Base-by-base conservation (phyloP, 2,888 invertebrate genomes). In the Xanthostigma xanthostigma region DNA sequence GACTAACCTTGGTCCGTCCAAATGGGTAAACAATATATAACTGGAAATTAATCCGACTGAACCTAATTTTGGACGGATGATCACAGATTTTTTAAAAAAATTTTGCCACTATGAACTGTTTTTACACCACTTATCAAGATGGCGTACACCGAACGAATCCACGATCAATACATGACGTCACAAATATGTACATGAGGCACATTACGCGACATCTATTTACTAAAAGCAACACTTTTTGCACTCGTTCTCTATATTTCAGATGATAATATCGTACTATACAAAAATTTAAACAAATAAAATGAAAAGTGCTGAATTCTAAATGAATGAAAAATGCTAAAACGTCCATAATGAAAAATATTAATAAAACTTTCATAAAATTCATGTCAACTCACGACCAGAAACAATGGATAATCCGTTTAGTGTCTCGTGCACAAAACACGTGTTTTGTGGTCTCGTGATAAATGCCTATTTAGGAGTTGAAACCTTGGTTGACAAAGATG, bases 1-100 rank as follows among this genome's bases (percentile, higher is more conserved):
- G 57, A 61, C 71, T 67, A 76, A 84, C 84, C 81, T 82, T 80
- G 82, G 84, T 83, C 79, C 82, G 81, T 81, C 78, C 81, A 76
- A 77, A 76, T 79, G 76, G 76, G 75, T 79, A 73, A 70, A 64
- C 60, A 60, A 59, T 59, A 62, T 64, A 63, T 58, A 64, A 67
- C 62, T 63, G 65, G 60, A 64, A 67, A 68, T 62, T 59, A 61
- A 62, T 60, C 60, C 62, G 57, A 60, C 62, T 56, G 53, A 60
- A 58, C 55, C 57, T 57, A 60, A 60, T 60, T 57, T 58, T 58
- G 65, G 64, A 65, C 65, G 65, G 67, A 68, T 68, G 66, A 62
- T 64, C 64, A 65, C 64, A 61, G 67, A 68, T 67, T 64, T 61
- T 59, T 53, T 55, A 54, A 57, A 58, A 17, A 13, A 58, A 59